phyloP scores from a whole-genome alignment of 2,888 invertebrate species.

The Trichopria drosophilae region DNA sequence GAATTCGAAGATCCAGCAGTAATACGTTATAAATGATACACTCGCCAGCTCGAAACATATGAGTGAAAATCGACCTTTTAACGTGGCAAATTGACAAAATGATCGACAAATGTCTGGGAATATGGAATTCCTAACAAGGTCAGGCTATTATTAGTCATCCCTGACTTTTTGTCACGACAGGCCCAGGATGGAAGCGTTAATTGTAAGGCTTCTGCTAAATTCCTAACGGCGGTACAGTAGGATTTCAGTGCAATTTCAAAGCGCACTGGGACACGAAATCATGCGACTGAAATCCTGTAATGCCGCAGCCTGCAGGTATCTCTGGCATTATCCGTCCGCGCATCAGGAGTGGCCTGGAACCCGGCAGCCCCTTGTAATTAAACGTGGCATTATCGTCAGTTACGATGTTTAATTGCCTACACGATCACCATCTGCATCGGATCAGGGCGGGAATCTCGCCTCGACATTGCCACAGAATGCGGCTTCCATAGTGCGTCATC shows the following conservation, averaged over 20 bases:
- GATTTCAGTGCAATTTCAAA: constrained; percentile 31
- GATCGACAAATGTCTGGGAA: too few species aligned
- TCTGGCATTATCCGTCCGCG: constrained; percentile 34
- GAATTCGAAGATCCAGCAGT: too few species aligned
- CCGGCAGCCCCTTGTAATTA: constrained; percentile 40
- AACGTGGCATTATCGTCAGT: constrained; percentile 42
- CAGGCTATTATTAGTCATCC: too few species aligned
- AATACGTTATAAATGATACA: too few species aligned
- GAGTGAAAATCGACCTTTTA: too few species aligned
- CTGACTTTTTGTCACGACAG: too few species aligned
- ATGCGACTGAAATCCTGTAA: constrained; percentile 37
- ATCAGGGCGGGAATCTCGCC: constrained; percentile 38
- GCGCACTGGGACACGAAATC: constrained; percentile 34
- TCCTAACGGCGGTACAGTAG: constrained; percentile 23
- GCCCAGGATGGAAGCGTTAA: too few species aligned
- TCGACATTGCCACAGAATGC: constrained; percentile 15
- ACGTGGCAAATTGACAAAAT: too few species aligned
- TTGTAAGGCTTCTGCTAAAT: too few species aligned
- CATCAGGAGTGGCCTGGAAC: constrained; percentile 29
- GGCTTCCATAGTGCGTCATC: too few species aligned
- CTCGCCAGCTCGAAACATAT: too few species aligned
- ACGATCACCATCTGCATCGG: constrained; percentile 40
- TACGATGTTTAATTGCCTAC: constrained; percentile 42
- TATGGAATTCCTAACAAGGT: too few species aligned
- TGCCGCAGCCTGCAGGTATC: constrained; percentile 32